Evolutionary conservation across 2,113 vertebrate genomes (phyloP), one percentile per base, ranked within the genome.

Genomic region (Trogon surrucura): DNA sequence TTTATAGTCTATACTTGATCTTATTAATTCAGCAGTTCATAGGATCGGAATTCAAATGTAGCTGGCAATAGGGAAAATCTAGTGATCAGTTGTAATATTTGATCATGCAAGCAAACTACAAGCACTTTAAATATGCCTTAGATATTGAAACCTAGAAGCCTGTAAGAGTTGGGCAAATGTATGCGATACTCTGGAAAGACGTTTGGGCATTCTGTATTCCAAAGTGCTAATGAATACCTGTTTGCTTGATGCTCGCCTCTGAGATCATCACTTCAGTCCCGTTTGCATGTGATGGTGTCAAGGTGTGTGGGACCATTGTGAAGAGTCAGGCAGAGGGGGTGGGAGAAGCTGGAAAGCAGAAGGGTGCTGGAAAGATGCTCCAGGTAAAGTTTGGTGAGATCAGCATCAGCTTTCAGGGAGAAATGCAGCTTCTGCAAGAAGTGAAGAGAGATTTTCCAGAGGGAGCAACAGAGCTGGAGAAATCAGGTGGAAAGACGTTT

Each of bases 241-340:
- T 57, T 70, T 0, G 0, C 6, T 41, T 34, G 30, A 34, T 36
- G 47, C 11, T 75, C 5, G 1, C 11, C 8, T 62, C 15, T 50
- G 54, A 3, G 10, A 9, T 25, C 27, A 8, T 8, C 26, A 32
- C 11, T 22, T 62, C 16, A n/a, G 21, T 17, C 17, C 23, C 65
- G 20, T 18, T 10, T 45, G 11, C 54, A 38, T n/a, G 21, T 64
- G 19, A 48, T 0, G 0, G 21, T 29, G 34, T 7, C n/a, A 72
- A 34, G 48, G 45, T 21, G 10, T 19, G 17, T 67, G 34, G 45
- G 36, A 89, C 12, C 30, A 23, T 11, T 12, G 38, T 3, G 1
- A 60, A 60, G 6, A 51, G 25, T 1, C 8, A 30, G 9, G 10
- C 1, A 0, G 5, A 69, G 16, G 16, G 23, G 70, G 9, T 0